Conservation (phyloP, 2,113 vertebrate species). For the Cercopithecus mona region DNA sequence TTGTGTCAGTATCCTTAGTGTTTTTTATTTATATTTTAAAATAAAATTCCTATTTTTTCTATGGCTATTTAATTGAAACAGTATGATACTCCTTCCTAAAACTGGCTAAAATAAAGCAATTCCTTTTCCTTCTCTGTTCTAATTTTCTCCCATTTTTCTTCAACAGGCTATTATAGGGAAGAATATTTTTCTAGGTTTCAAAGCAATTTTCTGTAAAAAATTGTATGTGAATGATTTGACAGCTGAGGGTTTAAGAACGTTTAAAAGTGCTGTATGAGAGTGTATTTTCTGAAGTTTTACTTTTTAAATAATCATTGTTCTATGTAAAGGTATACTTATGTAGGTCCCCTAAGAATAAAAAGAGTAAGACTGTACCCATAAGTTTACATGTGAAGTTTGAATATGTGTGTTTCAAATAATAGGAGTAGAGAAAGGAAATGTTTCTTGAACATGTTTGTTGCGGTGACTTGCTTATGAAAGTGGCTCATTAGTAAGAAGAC, state of each 20-base stretch:
- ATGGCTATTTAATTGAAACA: conserved; percentile 11
- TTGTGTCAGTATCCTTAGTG: conserved; percentile 54
- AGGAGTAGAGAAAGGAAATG: background rate
- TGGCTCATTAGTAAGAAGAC: background rate
- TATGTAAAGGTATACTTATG: background rate
- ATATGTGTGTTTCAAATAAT: background rate
- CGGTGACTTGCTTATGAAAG: background rate
- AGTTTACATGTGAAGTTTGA: background rate
- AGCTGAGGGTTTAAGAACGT: conserved; percentile 30
- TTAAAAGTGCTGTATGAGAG: background rate
- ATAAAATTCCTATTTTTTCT: conserved; percentile 15
- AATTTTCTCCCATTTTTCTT: conserved; percentile 48
- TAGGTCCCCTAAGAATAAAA: background rate
- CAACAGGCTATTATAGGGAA: conserved; percentile 49
- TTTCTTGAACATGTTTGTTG: background rate
- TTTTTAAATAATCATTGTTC: background rate
- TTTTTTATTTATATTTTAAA: conserved; percentile 24
- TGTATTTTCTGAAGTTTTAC: background rate
- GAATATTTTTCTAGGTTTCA: conserved; percentile 41
- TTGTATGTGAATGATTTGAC: background rate
- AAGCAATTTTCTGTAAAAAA: conserved; percentile 49
- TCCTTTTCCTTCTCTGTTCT: conserved; percentile 20
- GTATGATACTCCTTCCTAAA: background rate
- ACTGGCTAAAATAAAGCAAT: background rate
- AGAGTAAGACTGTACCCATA: background rate